These are phyloP conservation scores for Fopius arisanus DNA, from an alignment of 1,140 invertebrate species.

Conservation along the genomic window DNA sequence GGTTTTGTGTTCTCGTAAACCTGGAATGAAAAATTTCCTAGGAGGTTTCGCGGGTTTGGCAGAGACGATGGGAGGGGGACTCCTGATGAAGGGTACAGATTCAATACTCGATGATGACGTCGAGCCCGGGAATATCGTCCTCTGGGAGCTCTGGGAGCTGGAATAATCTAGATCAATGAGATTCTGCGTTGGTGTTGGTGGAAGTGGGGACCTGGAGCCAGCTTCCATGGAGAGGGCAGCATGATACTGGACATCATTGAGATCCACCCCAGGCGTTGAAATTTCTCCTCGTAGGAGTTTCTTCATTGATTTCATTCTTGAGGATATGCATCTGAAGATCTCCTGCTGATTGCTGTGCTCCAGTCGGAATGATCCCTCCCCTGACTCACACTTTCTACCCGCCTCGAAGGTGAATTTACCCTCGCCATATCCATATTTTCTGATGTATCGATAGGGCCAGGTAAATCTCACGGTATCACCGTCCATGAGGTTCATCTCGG, in stretches of 20 bases:
- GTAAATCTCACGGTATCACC: constrained; percentile 74
- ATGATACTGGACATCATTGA: constrained; percentile 77
- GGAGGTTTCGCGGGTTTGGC: constrained; percentile 74
- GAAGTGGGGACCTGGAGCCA: constrained; percentile 78
- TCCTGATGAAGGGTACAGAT: constrained; percentile 44
- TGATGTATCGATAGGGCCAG: constrained; percentile 89
- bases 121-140: constrained; percentile 43
- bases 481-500: constrained; percentile 77
- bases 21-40: constrained; percentile 66
- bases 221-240: constrained; percentile 77
- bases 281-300: constrained; percentile 74
- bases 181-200: constrained; percentile 69
- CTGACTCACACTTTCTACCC: constrained; percentile 86
- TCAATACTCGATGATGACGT: constrained; percentile 25
- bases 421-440: constrained; percentile 82
- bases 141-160: constrained; percentile 54
- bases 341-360: constrained; percentile 81
- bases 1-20: constrained; percentile 55
- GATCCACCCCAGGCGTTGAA: constrained; percentile 69
- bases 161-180: constrained; percentile 63
- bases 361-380: constrained; percentile 84
- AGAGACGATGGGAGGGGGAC: constrained; percentile 60
- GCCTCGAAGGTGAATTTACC: constrained; percentile 90
- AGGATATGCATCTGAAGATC: constrained; percentile 79
- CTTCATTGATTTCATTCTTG: constrained; percentile 86